Evolutionary conservation across 2,888 invertebrate genomes (phyloP), one percentile per base, ranked within the genome.

Genomic region (Microctonus brassicae): DNA sequence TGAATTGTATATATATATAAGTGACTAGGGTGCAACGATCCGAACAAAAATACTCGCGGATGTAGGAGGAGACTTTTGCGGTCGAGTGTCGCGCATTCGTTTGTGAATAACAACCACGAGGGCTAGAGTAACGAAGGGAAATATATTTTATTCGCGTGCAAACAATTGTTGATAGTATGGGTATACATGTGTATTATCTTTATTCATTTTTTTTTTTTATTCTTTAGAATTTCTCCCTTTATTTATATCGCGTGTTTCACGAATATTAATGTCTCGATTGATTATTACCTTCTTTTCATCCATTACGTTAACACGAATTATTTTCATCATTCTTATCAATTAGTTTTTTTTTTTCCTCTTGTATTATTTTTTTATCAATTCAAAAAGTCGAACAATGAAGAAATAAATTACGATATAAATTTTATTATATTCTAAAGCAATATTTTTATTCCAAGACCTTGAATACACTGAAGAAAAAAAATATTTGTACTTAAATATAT

Each of bases 11-110:
- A 29, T 29, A 29, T 29, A 29, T 29, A 29, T 29, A 7, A 9
- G 10, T 36, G 1, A 33, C 42, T 26, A 33, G 42, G 29, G 55
- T 64, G 58, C 64, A 70, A 57, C 57, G 64, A 64, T 70, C 64
- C 58, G 39, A 64, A 24, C 26, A 33, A 64, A 70, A 64, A 70
- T 70, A 60, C 65, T 70, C 36, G 36, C 42, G 55, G 55, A 57
- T 66, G 34, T 22, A 64, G 64, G 24, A 24, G 53, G 36, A 42
- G 26, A 24, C 47, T 22, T 62, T 39, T 42, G 39, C 42, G 42
- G 62, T 62, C 62, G 47, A 47, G 47, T 47, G 47, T 47, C n/a
- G n/a, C n/a, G n/a, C 36, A n/a, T 4, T 4, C 52, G 29, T n/a
- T 34, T 13, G 39, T 3, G 4, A 39, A n/a, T n/a, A n/a, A 39